These are phyloP conservation scores for Entomobrya multifasciata DNA, from an alignment of 2,888 invertebrate genomes.

Conservation along the genomic window DNA sequence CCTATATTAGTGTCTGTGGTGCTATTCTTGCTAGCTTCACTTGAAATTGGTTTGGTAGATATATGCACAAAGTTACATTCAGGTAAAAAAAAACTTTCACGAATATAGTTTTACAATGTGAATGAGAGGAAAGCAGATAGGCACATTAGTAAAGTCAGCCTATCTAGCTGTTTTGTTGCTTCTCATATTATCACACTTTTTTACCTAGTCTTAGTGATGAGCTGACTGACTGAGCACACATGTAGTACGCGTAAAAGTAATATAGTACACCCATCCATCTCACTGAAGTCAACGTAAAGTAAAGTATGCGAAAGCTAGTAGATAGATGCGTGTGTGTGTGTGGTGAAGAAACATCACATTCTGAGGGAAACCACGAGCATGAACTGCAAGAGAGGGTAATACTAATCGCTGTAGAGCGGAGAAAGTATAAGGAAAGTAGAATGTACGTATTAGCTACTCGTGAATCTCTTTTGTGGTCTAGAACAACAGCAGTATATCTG, in stretches of 20 bases:
- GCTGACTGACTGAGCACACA: background rate
- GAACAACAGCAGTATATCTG: slow-evolving; percentile 1
- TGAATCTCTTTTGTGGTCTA: slow-evolving; percentile 44
- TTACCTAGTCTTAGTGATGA: background rate
- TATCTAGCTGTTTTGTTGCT: slow-evolving; percentile 19
- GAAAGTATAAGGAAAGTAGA: slow-evolving; percentile 9
- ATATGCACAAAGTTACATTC: no score
- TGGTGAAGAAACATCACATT: slow-evolving; percentile 48
- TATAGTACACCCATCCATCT: background rate
- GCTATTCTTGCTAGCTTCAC: background rate
- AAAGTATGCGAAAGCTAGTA: no score
- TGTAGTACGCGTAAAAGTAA: background rate
- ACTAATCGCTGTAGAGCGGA: slow-evolving; percentile 14
- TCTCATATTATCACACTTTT: slow-evolving; percentile 10
- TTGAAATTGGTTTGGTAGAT: no score
- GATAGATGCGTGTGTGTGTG: background rate
- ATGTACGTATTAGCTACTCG: slow-evolving; percentile 20
- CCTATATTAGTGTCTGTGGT: background rate
- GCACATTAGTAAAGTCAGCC: background rate
- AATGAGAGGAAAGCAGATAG: slow-evolving; percentile 3
- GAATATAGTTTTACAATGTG: background rate
- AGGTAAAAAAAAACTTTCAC: background rate
- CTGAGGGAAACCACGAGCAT: slow-evolving; percentile 50
- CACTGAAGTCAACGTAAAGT: background rate
- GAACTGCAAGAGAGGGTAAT: slow-evolving; percentile 19